Conservation (phyloP, 1,140 invertebrate genomes). For the Drosophila malerkotliana region DNA sequence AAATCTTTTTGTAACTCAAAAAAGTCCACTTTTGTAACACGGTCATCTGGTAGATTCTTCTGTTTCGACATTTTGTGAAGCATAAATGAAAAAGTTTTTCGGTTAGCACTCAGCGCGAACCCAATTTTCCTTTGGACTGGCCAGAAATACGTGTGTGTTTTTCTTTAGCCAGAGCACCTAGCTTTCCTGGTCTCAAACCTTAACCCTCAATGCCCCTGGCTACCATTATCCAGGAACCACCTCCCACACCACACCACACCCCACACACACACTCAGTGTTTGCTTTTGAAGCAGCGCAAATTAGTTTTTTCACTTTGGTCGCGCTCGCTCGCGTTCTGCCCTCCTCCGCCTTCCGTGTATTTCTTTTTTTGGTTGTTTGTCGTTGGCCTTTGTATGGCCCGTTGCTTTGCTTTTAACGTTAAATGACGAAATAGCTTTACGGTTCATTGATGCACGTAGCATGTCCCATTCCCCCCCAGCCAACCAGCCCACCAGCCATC, state of each 20-base stretch:
- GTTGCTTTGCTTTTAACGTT: conserved; percentile 78
- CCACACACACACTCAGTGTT: conserved; percentile 42
- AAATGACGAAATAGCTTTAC: conserved; percentile 82
- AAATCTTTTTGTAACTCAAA: no score
- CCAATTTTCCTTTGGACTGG: conserved; percentile 77
- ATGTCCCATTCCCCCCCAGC: conserved; percentile 21
- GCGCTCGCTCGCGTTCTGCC: conserved; percentile 63
- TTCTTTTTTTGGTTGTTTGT: conserved; percentile 46
- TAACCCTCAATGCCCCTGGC: conserved; percentile 33
- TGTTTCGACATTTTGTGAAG: conserved; percentile 45
- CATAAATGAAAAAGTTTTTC: conserved; percentile 80
- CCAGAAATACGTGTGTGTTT: conserved; percentile 79
- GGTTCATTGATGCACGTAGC: conserved; percentile 80
- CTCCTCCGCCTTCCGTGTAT: conserved; percentile 46
- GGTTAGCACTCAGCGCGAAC: conserved; percentile 76
- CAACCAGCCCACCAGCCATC: background rate
- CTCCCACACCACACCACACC: background rate
- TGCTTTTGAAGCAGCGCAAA: conserved; percentile 83
- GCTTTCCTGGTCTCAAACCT: conserved; percentile 22
- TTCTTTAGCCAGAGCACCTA: conserved; percentile 70
- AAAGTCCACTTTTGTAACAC: conserved; percentile 18
- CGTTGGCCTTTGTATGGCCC: conserved; percentile 53
- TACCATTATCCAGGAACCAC: background rate
- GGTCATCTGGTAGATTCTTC: conserved; percentile 34
- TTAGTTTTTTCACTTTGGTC: conserved; percentile 83